These are phyloP conservation scores for Andrena haemorrhoa DNA, from an alignment of 2,888 invertebrate species.

Conservation along the genomic window DNA sequence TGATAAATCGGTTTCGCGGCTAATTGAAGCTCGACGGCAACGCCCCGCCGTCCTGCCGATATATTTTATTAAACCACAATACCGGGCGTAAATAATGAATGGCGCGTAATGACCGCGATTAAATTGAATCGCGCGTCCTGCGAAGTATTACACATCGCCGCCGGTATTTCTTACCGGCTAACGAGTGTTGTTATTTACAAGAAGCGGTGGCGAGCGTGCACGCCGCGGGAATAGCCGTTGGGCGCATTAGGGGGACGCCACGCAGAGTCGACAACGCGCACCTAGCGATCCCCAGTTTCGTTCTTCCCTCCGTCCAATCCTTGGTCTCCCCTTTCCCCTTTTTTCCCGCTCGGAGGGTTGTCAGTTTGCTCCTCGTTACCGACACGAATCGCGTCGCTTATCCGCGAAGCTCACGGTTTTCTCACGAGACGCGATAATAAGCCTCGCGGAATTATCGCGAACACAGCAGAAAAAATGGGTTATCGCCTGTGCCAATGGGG, in stretches of 20 bases:
- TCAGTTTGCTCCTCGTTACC: conserved; percentile 65
- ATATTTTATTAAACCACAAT: conserved; percentile 51
- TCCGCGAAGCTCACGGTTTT: conserved; percentile 44
- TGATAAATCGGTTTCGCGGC: conserved; percentile 48
- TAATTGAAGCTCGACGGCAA: conserved; percentile 46
- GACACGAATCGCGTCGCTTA: conserved; percentile 69
- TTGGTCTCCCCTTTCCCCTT: neutral
- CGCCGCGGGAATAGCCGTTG: conserved; percentile 45
- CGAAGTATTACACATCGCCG: conserved; percentile 46
- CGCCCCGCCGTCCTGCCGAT: conserved; percentile 33
- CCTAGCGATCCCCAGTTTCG: conserved; percentile 10
- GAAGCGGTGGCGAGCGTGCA: conserved; percentile 27
- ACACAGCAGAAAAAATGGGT: conserved; percentile 8
- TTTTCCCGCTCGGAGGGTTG: conserved; percentile 26
- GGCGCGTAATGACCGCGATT: conserved; percentile 52
- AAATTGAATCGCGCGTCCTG: conserved; percentile 55
- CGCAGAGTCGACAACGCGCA: conserved; percentile 46
- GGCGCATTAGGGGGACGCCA: conserved; percentile 57
- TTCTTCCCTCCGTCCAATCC: conserved; percentile 9
- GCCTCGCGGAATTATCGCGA: conserved; percentile 35
- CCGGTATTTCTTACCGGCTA: conserved; percentile 50
- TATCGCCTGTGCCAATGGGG: conserved; percentile 26
- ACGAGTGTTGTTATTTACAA: conserved; percentile 62
- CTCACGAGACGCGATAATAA: conserved; percentile 64
- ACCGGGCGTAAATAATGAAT: conserved; percentile 54